Evolutionary conservation across 2,113 vertebrate genomes (phyloP).

Genomic region (Scomber japonicus): DNA sequence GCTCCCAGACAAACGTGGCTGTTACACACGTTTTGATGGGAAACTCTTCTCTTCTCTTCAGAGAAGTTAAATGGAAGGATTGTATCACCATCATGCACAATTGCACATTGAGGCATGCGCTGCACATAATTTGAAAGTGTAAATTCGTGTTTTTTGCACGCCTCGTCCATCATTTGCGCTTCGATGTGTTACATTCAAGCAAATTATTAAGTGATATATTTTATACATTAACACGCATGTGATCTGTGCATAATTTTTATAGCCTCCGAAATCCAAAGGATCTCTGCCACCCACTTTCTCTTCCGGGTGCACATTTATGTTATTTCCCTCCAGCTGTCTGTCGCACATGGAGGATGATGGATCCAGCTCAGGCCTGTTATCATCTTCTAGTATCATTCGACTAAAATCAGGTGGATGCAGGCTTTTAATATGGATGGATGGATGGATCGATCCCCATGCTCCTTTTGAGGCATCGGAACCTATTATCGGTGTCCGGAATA

Average conservation of each 20-base stretch:
- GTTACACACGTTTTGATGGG: no score
- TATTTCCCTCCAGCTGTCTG: background rate
- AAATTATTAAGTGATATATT: background rate
- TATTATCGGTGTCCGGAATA: background rate
- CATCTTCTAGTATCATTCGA: background rate
- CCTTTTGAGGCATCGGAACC: background rate
- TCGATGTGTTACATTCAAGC: background rate
- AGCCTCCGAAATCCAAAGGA: background rate
- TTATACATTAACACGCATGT: background rate
- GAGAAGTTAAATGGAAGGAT: no score
- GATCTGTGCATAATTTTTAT: background rate
- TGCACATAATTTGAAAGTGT: no score
- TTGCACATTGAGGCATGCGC: no score
- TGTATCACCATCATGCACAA: no score
- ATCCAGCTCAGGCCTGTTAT: background rate
- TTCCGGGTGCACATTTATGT: slow-evolving; percentile 58
- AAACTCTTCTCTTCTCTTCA: no score
- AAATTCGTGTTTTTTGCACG: no score
- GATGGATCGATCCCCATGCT: background rate
- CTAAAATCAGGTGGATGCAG: background rate
- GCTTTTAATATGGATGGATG: background rate
- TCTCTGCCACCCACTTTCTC: slow-evolving; percentile 40
- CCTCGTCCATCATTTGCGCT: background rate
- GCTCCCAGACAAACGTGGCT: background rate
- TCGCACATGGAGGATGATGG: slow-evolving; percentile 17